These are phyloP conservation scores for Balaeniceps rex DNA, from an alignment of 2,113 vertebrate genomes.

Conservation along the genomic window DNA sequence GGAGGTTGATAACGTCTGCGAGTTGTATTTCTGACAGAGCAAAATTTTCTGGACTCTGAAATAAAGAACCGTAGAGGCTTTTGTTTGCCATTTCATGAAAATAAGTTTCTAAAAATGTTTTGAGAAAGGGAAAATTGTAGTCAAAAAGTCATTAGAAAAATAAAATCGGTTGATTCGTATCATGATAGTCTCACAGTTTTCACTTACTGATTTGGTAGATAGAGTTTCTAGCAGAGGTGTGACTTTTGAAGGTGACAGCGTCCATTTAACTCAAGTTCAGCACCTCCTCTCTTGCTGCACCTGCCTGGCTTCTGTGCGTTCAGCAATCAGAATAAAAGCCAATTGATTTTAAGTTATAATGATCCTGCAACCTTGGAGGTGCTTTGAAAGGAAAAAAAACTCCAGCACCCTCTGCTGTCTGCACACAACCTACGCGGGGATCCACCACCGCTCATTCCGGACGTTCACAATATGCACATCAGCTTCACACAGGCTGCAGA, in stretches of 20 bases:
- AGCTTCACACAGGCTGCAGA: background rate
- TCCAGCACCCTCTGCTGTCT: slow-evolving; percentile 65
- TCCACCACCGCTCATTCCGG: background rate
- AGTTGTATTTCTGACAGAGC: background rate
- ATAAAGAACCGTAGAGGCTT: background rate
- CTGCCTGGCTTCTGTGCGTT: slow-evolving; percentile 7
- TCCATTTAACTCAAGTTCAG: background rate
- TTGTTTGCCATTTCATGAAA: background rate
- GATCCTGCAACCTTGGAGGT: slow-evolving; percentile 23
- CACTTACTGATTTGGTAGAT: background rate
- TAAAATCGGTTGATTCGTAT: background rate
- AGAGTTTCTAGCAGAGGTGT: background rate
- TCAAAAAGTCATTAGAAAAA: background rate
- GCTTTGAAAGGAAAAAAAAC: slow-evolving; percentile 50
- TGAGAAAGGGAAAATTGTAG: background rate
- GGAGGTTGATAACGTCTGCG: background rate
- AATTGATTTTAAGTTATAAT: background rate
- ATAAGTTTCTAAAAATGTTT: background rate
- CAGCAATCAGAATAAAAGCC: slow-evolving; percentile 47
- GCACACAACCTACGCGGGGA: slow-evolving; percentile 23
- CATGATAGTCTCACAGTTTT: background rate
- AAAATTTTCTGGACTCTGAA: background rate
- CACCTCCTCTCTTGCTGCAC: background rate
- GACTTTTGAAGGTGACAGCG: slow-evolving; percentile 4
- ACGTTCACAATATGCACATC: fast-evolving